Evolutionary conservation across 2,797 vertebrate genomes (phyloP).

Genomic region (Sternotherus odoratus): DNA sequence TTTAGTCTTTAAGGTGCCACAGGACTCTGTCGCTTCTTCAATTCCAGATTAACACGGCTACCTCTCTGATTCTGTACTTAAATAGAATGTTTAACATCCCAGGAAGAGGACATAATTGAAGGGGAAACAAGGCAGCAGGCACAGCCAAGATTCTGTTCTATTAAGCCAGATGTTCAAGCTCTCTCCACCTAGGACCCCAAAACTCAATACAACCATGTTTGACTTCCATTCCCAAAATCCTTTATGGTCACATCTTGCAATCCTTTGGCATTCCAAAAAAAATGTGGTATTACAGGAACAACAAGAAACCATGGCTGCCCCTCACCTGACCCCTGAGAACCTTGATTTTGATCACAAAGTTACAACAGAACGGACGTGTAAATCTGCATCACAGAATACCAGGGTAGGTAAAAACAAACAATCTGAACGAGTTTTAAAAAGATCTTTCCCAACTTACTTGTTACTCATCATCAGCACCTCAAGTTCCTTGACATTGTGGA

Average conservation of each 20-base stretch:
- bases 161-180: background rate
- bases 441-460: conserved; percentile 86
- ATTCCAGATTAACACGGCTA: too few species aligned
- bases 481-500: conserved; percentile 96
- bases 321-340: background rate
- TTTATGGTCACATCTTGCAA: background rate
- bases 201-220: background rate
- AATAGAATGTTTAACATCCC: background rate
- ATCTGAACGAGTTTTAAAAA: background rate
- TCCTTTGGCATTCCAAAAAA: background rate
- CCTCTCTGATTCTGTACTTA: too few species aligned
- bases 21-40: too few species aligned
- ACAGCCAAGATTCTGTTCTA: background rate
- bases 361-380: background rate
- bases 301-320: background rate
- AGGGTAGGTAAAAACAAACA: background rate
- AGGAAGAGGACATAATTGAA: background rate
- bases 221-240: background rate
- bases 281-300: background rate
- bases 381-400: background rate
- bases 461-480: conserved; percentile 99
- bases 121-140: background rate
- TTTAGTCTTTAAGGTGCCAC: too few species aligned
- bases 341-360: background rate
- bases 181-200: background rate